These are phyloP conservation scores for Nomada ferruginata DNA, from an alignment of 2,888 invertebrate species.

Conservation along the genomic window DNA sequence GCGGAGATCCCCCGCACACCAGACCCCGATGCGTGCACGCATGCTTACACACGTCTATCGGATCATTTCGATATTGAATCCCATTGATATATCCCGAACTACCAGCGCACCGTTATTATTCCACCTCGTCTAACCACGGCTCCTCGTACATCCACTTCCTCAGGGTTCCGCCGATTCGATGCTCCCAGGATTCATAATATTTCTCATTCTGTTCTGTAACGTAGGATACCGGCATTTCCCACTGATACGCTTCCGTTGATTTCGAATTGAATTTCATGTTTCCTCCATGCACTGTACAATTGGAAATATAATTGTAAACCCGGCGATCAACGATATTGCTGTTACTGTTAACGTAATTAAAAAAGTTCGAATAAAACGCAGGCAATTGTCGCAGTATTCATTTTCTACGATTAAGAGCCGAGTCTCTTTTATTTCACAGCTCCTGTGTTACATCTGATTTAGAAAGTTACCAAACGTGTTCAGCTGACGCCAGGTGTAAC, in stretches of 20 bases:
- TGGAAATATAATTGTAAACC: too few relatives aligned
- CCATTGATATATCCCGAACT: conserved; percentile 70
- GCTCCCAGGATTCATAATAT: conserved; percentile 27
- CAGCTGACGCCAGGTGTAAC: too few relatives aligned
- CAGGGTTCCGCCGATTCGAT: conserved; percentile 27
- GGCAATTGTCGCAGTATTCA: too few relatives aligned
- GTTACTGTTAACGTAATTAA: too few relatives aligned
- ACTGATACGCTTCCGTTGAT: neutral
- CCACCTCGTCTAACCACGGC: conserved; percentile 61
- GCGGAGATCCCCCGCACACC: conserved; percentile 34
- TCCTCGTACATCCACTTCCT: conserved; percentile 47
- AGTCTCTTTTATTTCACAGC: too few relatives aligned
- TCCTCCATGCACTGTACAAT: too few relatives aligned
- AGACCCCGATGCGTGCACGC: conserved; percentile 45
- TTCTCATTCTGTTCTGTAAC: conserved; percentile 17
- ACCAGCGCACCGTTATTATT: conserved; percentile 62
- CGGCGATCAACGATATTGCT: too few relatives aligned
- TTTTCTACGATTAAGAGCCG: too few relatives aligned
- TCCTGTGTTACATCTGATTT: too few relatives aligned
- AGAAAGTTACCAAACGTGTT: too few relatives aligned
- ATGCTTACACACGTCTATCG: conserved; percentile 72
- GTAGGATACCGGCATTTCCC: conserved; percentile 8
- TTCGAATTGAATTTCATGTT: too few relatives aligned
- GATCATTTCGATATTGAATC: conserved; percentile 80
- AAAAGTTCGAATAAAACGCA: too few relatives aligned